Percentiles rank a stretch among this genome's conserved stretches.
These are phyloP conservation scores for Falco peregrinus DNA, from an alignment of 2,797 vertebrate genomes.

Conservation along the genomic window DNA sequence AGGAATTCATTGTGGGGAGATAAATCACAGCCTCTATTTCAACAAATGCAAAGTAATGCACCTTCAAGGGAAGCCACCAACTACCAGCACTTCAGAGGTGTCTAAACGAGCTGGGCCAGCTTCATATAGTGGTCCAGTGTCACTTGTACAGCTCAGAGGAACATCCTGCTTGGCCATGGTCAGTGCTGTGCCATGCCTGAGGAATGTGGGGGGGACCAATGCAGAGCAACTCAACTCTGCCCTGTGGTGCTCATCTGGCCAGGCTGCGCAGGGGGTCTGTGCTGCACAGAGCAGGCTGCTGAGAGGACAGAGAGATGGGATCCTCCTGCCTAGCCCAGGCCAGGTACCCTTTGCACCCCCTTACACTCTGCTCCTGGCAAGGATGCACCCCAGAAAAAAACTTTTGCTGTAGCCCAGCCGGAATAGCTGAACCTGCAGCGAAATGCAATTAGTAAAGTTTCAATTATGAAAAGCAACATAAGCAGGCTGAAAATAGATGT, in stretches of 20 bases:
- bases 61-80: neutral
- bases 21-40: neutral
- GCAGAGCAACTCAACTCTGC: accelerated
- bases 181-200: accelerated
- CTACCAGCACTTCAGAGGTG: neutral
- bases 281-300: neutral
- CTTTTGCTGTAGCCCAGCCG: accelerated
- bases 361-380: accelerated
- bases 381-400: neutral
- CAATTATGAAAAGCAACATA: accelerated
- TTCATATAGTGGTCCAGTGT: neutral
- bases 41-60: neutral
- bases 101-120: neutral
- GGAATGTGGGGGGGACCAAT: accelerated
- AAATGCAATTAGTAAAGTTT: neutral
- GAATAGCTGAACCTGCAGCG: accelerated
- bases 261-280: accelerated
- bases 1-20: accelerated
- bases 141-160: neutral
- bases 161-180: accelerated
- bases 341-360: neutral
- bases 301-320: neutral
- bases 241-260: accelerated
- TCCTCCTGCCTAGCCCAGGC: neutral
- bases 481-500: neutral